These are phyloP conservation scores for Bombus affinis DNA, from an alignment of 1,140 invertebrate genomes.

Conservation along the genomic window DNA sequence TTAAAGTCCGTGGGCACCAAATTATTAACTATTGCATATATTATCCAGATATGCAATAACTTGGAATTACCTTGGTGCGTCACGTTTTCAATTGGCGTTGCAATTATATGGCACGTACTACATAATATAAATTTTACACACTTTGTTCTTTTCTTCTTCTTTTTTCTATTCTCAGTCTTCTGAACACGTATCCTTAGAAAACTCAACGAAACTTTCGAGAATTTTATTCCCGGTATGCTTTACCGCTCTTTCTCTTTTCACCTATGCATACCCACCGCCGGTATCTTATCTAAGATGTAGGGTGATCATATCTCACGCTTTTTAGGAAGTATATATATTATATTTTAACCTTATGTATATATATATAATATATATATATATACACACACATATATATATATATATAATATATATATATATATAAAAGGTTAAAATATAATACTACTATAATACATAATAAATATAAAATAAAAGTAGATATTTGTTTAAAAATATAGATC, in stretches of 20 bases:
- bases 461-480: background rate
- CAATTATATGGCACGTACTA: constrained; percentile 51
- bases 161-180: constrained; percentile 53
- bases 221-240: background rate
- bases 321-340: background rate
- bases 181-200: constrained; percentile 13
- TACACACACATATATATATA: too few species aligned
- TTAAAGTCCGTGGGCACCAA: too few species aligned
- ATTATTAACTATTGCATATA: background rate
- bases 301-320: constrained; percentile 29
- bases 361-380: too few species aligned
- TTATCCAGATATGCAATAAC: constrained; percentile 15
- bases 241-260: background rate
- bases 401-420: too few species aligned
- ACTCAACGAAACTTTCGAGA: constrained; percentile 21
- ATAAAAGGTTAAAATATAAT: background rate
- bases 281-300: constrained; percentile 44
- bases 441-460: constrained; percentile 11
- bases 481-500: background rate
- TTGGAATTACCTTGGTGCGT: constrained; percentile 4
- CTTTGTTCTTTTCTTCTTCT: background rate
- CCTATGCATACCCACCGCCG: constrained; percentile 1
- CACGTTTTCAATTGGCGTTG: background rate
- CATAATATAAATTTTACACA: constrained; percentile 31
- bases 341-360: too few species aligned